A percentile compares a stretch with the other conserved stretches of the same genome.
phyloP scores from a whole-genome alignment of 2,797 vertebrate species.

The Labroides dimidiatus region DNA sequence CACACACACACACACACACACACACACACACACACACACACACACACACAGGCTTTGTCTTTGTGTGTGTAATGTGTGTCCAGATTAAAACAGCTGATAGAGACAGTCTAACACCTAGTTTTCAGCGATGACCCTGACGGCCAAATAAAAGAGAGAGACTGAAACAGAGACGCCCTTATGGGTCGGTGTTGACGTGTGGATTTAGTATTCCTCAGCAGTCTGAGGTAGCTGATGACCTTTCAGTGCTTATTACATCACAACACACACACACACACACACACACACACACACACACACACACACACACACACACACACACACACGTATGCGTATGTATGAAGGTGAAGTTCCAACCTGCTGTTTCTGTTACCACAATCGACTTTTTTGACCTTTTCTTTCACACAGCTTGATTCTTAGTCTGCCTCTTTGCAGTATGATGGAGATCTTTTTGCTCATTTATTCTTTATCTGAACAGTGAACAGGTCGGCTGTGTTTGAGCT shows the following conservation, averaged over 20 bases:
- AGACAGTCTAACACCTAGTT: no score
- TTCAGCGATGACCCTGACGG: no score
- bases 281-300: not conserved
- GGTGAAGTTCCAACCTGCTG: not conserved
- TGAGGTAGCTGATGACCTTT: slow-evolving; percentile 2
- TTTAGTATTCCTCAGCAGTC: not conserved
- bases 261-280: not conserved
- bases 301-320: not conserved
- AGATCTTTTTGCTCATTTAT: no score
- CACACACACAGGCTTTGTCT: not conserved
- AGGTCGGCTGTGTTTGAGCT: no score
- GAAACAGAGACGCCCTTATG: not conserved
- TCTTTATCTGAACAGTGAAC: no score
- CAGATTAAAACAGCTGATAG: no score
- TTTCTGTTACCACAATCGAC: not conserved
- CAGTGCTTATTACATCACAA: not conserved
- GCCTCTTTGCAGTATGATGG: not conserved
- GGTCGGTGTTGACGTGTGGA: not conserved
- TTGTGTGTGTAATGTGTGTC: no score
- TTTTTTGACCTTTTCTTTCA: not conserved
- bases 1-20: not conserved
- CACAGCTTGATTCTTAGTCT: not conserved
- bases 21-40: slow-evolving; percentile 12
- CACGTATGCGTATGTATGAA: no score
- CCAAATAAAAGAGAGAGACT: not conserved